phyloP scores from a whole-genome alignment of 2,797 vertebrate species.

The Sylvia borin region DNA sequence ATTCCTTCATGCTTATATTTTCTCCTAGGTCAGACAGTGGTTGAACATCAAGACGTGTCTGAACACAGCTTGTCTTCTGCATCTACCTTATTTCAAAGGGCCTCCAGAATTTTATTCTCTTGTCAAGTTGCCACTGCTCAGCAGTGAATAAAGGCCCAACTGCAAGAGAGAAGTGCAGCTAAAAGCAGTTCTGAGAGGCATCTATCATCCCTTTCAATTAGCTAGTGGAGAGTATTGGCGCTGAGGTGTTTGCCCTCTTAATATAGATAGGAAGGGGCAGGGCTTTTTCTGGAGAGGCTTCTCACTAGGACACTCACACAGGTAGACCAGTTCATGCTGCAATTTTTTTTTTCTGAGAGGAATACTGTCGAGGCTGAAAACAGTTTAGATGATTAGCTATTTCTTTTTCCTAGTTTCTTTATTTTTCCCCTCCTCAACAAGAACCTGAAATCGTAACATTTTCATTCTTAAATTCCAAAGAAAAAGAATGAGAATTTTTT shows the following conservation, averaged over 20 bases:
- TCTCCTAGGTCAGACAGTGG: neutral
- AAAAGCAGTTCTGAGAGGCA: neutral
- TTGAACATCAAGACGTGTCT: neutral
- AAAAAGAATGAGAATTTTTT: neutral
- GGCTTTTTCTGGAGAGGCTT: neutral
- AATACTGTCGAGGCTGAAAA: neutral
- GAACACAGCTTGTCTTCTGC: neutral
- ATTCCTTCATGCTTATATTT: neutral
- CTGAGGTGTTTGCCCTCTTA: neutral
- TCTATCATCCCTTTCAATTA: neutral
- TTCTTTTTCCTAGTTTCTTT: neutral
- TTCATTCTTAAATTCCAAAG: neutral
- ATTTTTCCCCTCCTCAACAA: neutral
- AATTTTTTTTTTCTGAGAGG: neutral
- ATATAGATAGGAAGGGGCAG: neutral
- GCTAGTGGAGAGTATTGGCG: neutral
- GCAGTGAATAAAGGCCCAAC: neutral
- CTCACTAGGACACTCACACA: neutral
- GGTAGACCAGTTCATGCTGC: neutral
- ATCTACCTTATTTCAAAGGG: neutral
- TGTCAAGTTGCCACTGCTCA: neutral
- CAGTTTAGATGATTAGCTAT: neutral
- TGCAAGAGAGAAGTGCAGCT: neutral
- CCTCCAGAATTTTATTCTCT: neutral
- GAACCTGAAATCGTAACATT: neutral